A percentile compares a stretch with the other conserved stretches of the same genome.
These are phyloP conservation scores for Sphinx pinastri DNA, from an alignment of 2,888 invertebrate species.

Conservation along the genomic window DNA sequence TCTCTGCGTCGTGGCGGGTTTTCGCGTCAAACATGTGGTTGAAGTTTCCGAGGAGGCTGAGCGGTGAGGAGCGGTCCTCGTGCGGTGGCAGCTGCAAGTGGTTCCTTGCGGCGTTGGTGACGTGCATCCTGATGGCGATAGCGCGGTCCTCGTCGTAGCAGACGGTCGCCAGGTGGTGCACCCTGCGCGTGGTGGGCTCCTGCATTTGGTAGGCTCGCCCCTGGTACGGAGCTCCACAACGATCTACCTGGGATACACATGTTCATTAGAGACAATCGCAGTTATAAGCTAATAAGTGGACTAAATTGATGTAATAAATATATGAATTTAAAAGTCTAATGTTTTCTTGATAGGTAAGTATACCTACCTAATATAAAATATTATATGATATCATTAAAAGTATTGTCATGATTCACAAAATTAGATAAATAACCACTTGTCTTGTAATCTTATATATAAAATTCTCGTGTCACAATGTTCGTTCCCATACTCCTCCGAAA, in stretches of 20 bases:
- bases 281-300: too few relatives aligned
- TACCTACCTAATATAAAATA: too few relatives aligned
- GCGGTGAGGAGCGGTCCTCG: conserved; percentile 54
- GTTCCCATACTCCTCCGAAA: too few relatives aligned
- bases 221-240: conserved; percentile 64
- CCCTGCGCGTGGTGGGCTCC: conserved; percentile 34
- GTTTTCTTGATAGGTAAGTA: too few relatives aligned
- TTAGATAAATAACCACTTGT: too few relatives aligned
- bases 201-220: conserved; percentile 69
- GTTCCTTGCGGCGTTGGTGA: conserved; percentile 47
- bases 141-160: conserved; percentile 73
- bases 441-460: too few relatives aligned
- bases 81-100: conserved; percentile 55
- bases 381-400: too few relatives aligned
- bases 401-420: too few relatives aligned
- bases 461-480: too few relatives aligned
- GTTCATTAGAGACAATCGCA: not conserved
- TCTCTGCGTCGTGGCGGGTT: conserved; percentile 64
- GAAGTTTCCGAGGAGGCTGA: conserved; percentile 75
- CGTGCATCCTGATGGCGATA: conserved; percentile 48
- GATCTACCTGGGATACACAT: conserved; percentile 54
- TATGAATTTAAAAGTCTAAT: too few relatives aligned
- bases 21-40: conserved; percentile 75
- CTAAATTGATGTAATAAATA: too few relatives aligned
- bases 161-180: conserved; percentile 63